A percentile compares a stretch with the other conserved stretches of the same genome.
Evolutionary conservation across 1,140 invertebrate species (phyloP).

Genomic region (Euwallacea fornicatus): DNA sequence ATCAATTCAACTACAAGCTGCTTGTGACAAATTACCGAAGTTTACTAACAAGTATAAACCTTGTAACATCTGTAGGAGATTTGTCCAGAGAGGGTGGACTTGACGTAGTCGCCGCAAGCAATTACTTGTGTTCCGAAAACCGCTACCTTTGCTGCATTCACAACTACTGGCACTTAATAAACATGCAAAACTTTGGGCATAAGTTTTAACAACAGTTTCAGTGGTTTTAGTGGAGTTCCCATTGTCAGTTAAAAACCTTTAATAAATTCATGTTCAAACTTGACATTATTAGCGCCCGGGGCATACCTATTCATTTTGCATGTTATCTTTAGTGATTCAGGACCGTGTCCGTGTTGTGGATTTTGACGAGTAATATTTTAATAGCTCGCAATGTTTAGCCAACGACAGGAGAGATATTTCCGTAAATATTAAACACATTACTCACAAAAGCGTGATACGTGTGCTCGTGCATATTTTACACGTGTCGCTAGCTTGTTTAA

Average conservation of each 20-base stretch:
- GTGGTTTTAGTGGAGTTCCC: background rate
- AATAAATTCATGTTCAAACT: slow-evolving; percentile 22
- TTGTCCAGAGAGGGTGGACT: slow-evolving; percentile 40
- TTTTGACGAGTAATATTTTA: slow-evolving; percentile 46
- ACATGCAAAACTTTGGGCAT: slow-evolving; percentile 20
- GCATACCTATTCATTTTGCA: slow-evolving; percentile 28
- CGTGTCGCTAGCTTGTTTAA: slow-evolving; percentile 51
- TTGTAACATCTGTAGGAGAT: slow-evolving; percentile 43
- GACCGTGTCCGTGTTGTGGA: slow-evolving; percentile 32
- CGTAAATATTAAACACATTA: slow-evolving; percentile 46
- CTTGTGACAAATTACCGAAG: slow-evolving; percentile 42
- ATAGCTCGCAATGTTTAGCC: slow-evolving; percentile 32
- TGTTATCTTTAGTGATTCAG: slow-evolving; percentile 31
- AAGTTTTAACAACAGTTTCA: slow-evolving; percentile 17
- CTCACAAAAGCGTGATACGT: slow-evolving; percentile 45
- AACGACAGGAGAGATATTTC: slow-evolving; percentile 38
- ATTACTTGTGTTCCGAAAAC: slow-evolving; percentile 36
- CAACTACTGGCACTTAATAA: slow-evolving; percentile 31
- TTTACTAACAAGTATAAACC: slow-evolving; percentile 44
- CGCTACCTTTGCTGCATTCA: slow-evolving; percentile 31
- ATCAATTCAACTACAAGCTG: slow-evolving; percentile 39
- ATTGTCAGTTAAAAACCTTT: slow-evolving; percentile 6
- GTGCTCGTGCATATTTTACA: slow-evolving; percentile 51
- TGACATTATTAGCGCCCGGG: slow-evolving; percentile 25
- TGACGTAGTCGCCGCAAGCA: slow-evolving; percentile 29